These are phyloP conservation scores for Bombylius discolor DNA, from an alignment of 2,888 invertebrate genomes.

Conservation along the genomic window DNA sequence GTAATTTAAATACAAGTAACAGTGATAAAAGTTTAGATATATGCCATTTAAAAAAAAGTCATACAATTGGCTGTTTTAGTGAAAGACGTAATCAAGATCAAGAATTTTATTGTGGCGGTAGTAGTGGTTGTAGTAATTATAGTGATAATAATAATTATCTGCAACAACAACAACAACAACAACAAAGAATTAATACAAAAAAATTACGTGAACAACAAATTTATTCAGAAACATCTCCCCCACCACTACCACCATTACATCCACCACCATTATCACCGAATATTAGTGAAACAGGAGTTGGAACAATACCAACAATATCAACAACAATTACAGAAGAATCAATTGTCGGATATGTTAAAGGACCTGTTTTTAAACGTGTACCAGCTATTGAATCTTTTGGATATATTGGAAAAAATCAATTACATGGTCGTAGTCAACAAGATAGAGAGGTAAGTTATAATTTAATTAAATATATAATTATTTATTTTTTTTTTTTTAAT, in stretches of 20 bases:
- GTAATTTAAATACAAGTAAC: neutral
- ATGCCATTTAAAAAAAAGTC: neutral
- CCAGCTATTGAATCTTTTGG: constrained; percentile 27
- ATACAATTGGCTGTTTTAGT: neutral
- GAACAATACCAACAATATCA: neutral
- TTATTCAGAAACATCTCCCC: neutral
- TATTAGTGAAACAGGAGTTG: neutral
- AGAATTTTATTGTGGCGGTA: neutral
- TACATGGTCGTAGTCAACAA: constrained; percentile 9
- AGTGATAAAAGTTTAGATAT: neutral
- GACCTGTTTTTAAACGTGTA: constrained; percentile 21
- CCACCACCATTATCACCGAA: neutral
- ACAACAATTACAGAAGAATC: neutral
- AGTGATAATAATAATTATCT: neutral
- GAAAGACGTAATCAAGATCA: neutral
- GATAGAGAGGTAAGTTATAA: constrained; percentile 25
- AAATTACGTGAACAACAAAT: neutral
- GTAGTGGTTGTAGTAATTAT: neutral
- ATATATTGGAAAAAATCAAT: constrained; percentile 13
- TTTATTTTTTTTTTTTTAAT: neutral
- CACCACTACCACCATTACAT: neutral
- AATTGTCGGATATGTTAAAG: constrained; percentile 2
- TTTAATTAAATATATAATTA: neutral
- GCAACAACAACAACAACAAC: neutral
- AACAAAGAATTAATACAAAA: neutral